Base-by-base conservation (phyloP, 2,113 vertebrate genomes). In the Oncorhynchus masou region DNA sequence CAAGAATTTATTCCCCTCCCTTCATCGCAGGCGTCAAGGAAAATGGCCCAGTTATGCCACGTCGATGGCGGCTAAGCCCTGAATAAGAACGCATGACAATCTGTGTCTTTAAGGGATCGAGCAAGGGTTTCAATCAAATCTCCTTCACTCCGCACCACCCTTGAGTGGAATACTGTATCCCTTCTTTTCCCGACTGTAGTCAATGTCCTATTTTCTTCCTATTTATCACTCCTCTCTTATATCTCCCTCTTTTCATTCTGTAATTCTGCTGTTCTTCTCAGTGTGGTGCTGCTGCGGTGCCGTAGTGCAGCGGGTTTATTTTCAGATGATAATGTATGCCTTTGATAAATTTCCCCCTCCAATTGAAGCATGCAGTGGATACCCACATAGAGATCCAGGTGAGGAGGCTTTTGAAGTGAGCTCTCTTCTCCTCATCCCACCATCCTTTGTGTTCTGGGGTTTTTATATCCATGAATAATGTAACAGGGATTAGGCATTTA, bases 331-430 rank as follows among this genome's bases (percentile, higher is more conserved):
- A 87, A 85, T 87, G 72, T 77, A 75, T 85, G 79, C 85, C 76
- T 81, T 84, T 83, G 79, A 78, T 72, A 83, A 66, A 74, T 75
- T 78, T 70, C 74, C 59, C 62, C 76, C n/a, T 79, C 73, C 69
- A 73, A 76, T 78, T 74, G 76, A 87, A 81, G 81, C 73, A 62
- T 76, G 81, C 71, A 74, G 45, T 60, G 80, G 76, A 78, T 84
- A 82, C 74, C 76, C 80, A 81, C 78, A 73, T 72, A 54, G 51
- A 54, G 24, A 78, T 71, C 77, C 75, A 71, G 74, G 72, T 65
- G 64, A 68, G 48, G n/a, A 62, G 39, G 68, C 75, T 77, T 85
- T 87, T 87, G 86, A 87, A 85, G 86, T 83, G 81, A 82, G 70
- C 49, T 39, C 39, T 9, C 39, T 54, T 54, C 51, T 54, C 68